A percentile compares a stretch with the other conserved stretches of the same genome.
Evolutionary conservation across 2,888 invertebrate genomes (phyloP).

Genomic region (Ecliptopera silaceata): DNA sequence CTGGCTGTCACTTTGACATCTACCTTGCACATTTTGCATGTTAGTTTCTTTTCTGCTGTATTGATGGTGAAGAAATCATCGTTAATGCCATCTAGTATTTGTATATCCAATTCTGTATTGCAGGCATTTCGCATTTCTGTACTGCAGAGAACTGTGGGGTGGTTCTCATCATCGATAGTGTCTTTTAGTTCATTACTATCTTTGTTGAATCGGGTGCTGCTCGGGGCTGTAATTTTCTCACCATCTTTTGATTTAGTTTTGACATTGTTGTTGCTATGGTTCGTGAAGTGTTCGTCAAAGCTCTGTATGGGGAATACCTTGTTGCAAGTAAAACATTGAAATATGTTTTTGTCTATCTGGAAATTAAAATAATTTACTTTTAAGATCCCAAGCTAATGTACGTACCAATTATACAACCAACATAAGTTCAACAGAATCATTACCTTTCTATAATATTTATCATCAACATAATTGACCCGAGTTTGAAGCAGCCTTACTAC

Average conservation of each 20-base stretch:
- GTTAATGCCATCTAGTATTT: constrained; percentile 37
- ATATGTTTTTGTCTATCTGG: constrained; percentile 48
- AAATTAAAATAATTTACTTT: constrained; percentile 29
- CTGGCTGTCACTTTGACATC: constrained; percentile 37
- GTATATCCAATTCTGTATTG: constrained; percentile 31
- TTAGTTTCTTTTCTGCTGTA: constrained; percentile 37
- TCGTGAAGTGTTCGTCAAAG: constrained; percentile 41
- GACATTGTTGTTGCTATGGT: constrained; percentile 19
- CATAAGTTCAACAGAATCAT: too few relatives aligned
- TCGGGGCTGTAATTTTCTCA: not conserved
- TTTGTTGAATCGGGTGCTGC: constrained; percentile 8
- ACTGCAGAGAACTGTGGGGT: constrained; percentile 17
- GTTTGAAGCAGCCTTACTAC: constrained; percentile 51
- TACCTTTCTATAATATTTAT: constrained; percentile 52
- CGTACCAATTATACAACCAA: too few relatives aligned
- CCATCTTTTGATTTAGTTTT: not conserved
- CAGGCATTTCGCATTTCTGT: constrained; percentile 8
- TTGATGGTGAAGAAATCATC: constrained; percentile 47
- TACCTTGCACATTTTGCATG: constrained; percentile 50
- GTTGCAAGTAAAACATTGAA: constrained; percentile 61
- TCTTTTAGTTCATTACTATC: constrained; percentile 2
- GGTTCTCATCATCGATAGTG: not conserved
- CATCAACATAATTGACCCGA: constrained; percentile 34
- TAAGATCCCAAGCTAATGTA: too few relatives aligned
- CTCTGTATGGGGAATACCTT: constrained; percentile 32